Base-by-base conservation (phyloP, 2,113 vertebrate genomes). In the Anhinga anhinga region DNA sequence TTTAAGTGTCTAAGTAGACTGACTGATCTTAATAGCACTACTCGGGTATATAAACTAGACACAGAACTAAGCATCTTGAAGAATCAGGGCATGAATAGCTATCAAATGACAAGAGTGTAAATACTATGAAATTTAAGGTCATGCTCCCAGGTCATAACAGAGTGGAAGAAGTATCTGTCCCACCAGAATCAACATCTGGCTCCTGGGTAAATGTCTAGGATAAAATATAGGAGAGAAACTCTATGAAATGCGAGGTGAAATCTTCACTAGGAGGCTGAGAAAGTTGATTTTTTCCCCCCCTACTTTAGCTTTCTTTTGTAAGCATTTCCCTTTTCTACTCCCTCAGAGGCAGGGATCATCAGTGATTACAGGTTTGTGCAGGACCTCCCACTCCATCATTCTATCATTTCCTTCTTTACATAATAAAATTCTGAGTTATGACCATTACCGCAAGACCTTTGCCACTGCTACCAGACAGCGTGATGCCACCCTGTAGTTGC, bases 261-360 rank as follows among this genome's bases (percentile, higher is more conserved):
- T 47, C 34, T 67, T 67, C 25, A 62, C 58, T 52, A 40, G 11
- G 7, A 58, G 3, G 20, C 36, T 50, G 52, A 84, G 25, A 77
- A 93, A 55, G 16, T 25, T 20, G 6, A 14, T 25, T 25, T 22
- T 6, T 18, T 6, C 4, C 2, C 1, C 2, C 8, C 17, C 9
- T 8, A 18, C 47, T 73, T 56, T 65, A 74, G 7, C 17, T 87
- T 56, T 29, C 15, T 81, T 88, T 77, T 82, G 27, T 23, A 72
- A 79, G 19, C 2, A 3, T 25, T 10, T 72, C 81, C 6, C 11
- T 56, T 77, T 81, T 40, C 34, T 73, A 61, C 29, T n/a, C 17
- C 13, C 34, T 18, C 19, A 53, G 32, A 78, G 15, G 15, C 22
- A 63, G 53, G 19, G 30, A 67, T 58, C 2, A 1, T 52, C 63